Evolutionary conservation across 2,113 vertebrate species (phyloP).

Genomic region (Pristiophorus japonicus): DNA sequence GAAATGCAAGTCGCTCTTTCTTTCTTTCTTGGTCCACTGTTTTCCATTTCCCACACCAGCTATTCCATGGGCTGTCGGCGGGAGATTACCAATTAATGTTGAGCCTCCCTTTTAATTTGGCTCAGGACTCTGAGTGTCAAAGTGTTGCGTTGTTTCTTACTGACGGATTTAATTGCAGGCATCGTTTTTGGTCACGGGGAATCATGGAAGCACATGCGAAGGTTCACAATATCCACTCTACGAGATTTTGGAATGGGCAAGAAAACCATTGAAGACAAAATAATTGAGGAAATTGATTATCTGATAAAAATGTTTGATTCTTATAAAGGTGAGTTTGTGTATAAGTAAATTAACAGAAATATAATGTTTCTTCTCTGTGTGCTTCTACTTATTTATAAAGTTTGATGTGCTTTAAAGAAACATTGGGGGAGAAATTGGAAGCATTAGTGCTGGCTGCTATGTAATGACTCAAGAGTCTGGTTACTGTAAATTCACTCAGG

Average conservation of each 20-base stretch:
- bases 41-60: too few species aligned
- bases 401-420: not conserved
- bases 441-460: too few species aligned
- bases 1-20: too few species aligned
- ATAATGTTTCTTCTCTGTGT: not conserved
- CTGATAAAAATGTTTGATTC: conserved; percentile 51
- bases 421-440: too few species aligned
- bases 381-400: not conserved
- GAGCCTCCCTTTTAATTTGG: not conserved
- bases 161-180: conserved; percentile 44
- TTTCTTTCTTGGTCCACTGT: too few species aligned
- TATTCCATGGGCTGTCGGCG: too few species aligned
- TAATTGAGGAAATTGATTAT: conserved; percentile 53
- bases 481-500: too few species aligned
- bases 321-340: conserved; percentile 46
- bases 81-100: not conserved
- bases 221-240: conserved; percentile 55
- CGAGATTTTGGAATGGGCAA: conserved; percentile 58
- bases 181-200: conserved; percentile 52
- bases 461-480: too few species aligned
- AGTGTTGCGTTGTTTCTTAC: not conserved
- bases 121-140: not conserved
- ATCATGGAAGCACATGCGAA: conserved; percentile 45
- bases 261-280: conserved; percentile 51
- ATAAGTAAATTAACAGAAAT: conserved; percentile 1